Evolutionary conservation across 2,797 vertebrate species (phyloP), one percentile per base, ranked within the genome.

Genomic region (Tapera naevia): DNA sequence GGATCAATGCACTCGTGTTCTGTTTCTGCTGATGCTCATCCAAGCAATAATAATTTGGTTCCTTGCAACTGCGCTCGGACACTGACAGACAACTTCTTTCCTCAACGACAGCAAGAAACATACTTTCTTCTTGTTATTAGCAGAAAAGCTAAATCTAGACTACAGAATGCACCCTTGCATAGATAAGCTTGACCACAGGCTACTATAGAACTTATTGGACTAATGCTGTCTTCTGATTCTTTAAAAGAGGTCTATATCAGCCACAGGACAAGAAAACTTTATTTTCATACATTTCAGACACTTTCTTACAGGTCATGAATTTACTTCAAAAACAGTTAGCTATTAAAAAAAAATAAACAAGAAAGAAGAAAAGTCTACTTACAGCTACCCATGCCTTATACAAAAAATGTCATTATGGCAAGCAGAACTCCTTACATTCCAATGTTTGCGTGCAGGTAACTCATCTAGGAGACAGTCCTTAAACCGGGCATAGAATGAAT

Each of bases 321-420:
- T 41, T 33, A 54, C 28, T 84, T 43, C 48, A 79, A 66, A 76
- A 84, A 0, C 45, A 91, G 22, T 24, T 33, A 65, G 4, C 11
- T 56, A 37, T 69, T 65, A 23, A 69, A 51, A 37, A 13, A 37
- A 33, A 37, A 28, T 24, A 30, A 11, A n/a, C n/a, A n/a, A n/a
- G n/a, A n/a, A n/a, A n/a, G n/a, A 17, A 22, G 45, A 94, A 18
- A 66, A 5, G 46, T 53, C n/a, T 96, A 97, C 96, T 97, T 96
- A 97, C 96, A 96, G 86, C 57, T 60, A 35, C 94, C 93, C 96
- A 96, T 97, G 83, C 72, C 75, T 89, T 89, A 74, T 24, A 82
- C 12, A 67, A 60, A 60, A 48, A 84, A 62, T 7, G 10, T 21
- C 91, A 91, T 91, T 56, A n/a, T n/a, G 6, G 18, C 2, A 1